Base-by-base conservation (phyloP, 2,888 invertebrate genomes). In the Ennomos erosarius region DNA sequence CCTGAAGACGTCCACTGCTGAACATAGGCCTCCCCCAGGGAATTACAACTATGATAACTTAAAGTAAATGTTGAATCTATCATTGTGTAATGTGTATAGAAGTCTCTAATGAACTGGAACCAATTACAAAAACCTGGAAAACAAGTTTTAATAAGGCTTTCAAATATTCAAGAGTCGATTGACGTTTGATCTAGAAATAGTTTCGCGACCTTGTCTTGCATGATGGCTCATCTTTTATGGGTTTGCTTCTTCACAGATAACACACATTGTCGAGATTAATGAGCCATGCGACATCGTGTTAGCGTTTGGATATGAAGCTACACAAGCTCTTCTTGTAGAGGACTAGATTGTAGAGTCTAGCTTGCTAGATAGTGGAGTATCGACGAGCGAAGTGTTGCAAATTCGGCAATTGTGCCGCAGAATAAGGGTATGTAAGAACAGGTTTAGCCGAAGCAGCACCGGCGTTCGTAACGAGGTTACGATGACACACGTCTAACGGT, bases 401-500 rank as follows among this genome's bases (percentile, higher is more conserved):
- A 81, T 85, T 83, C 72, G 76, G 74, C 75, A 76, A 79, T 81
- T 80, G 74, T 79, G 79, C 75, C 73, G 71, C 73, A 79, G 75
- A 80, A 84, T 83, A 82, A 85, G 85, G 85, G 83, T 82, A 83
- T 74, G 75, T 72, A 81, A 81, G 82, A 88, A 88, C 88, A 83
- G 87, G 90, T 89, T 89, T 84, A 78, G 76, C 75, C 74, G 79
- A 44, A 53, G 78, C 74, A 52, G 76, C 73, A 74, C 78, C 67
- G 68, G 75, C 55, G 51, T 69, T 67, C 69, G 82, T 79, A 90
- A 82, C 77, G 89, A 89, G 91, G 89, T 79, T 90, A 75, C 85
- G 87, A 86, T 89, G 89, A 88, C 88, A 90, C 89, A 91, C 82
- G 84, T 87, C 89, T 91, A 91, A 90, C 91, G 89, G 91, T 90